Evolutionary conservation across 2,888 invertebrate species (phyloP), one percentile per base, ranked within the genome.

Genomic region (Eilema sororculum): DNA sequence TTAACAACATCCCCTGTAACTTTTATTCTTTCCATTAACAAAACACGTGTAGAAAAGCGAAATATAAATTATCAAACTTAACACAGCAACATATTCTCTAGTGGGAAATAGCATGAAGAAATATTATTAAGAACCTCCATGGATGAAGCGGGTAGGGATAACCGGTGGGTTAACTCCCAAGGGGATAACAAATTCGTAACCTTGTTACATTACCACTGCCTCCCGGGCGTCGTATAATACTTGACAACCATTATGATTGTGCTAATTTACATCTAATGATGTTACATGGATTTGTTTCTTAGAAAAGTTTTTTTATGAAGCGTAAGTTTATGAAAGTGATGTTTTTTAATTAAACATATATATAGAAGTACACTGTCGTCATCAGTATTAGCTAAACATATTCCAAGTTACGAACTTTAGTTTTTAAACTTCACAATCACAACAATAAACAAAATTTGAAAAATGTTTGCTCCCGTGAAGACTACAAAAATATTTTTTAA

Each of bases 151-250:
- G 79, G 71, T 75, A 71, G 78, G 80, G 81, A 83, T 82, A 81
- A 82, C 82, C 73, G 78, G 78, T 79, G 81, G 81, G 82, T 80
- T 78, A 74, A 67, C 67, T 81, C 88, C 79, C 87, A 56, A 67
- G 79, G 81, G 86, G 76, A 83, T 86, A 80, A 88, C 87, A 87
- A 88, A 87, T 85, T 87, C 80, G 82, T 83, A 83, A 84, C 80
- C 82, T 85, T 77, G 81, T 83, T 84, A 86, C 85, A 83, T 79
- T 80, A 77, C 73, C 76, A 41, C 76, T 74, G 72, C 79, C 84
- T 82, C 83, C 67, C 72, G 80, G 81, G 84, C 77, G 75, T 79
- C 77, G 84, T 84, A 78, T 79, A 82, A 85, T 86, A 82, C 82
- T 82, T 84, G 84, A 84, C 85, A 85, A 82, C 81, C 85, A 84